Conservation (phyloP, 2,888 invertebrate genomes). For the Cynaeus angustus region DNA sequence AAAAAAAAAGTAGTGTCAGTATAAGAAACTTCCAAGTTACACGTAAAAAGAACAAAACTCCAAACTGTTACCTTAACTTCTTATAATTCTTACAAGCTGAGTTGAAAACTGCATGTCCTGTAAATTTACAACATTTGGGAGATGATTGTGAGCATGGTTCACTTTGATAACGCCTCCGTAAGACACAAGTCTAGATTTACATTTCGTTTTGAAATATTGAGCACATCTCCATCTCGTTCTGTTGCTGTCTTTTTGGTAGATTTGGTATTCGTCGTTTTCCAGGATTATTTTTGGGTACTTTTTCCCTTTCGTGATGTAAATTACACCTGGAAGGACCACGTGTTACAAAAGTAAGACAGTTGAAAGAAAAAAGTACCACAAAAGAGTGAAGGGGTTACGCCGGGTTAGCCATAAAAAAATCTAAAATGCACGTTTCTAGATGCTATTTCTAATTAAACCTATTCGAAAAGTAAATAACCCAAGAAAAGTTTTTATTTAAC, state of each 20-base stretch:
- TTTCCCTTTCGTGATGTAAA: constrained; percentile 57
- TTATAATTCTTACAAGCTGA: constrained; percentile 45
- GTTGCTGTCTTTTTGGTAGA: constrained; percentile 51
- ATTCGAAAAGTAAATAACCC: no score
- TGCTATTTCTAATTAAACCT: no score
- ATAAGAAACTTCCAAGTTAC: no score
- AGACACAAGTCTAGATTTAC: constrained; percentile 34
- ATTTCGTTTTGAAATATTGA: constrained; percentile 48
- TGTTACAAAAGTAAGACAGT: constrained; percentile 8
- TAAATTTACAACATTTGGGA: constrained; percentile 6
- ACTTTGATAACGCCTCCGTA: constrained; percentile 47
- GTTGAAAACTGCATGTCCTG: constrained; percentile 16
- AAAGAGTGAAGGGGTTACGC: no score
- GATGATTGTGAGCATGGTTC: constrained; percentile 36
- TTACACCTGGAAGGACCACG: constrained; percentile 37
- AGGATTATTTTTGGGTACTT: constrained; percentile 59
- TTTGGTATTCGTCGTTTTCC: constrained; percentile 55
- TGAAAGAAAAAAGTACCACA: no score
- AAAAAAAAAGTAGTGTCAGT: constrained; percentile 52
- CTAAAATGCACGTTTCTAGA: no score
- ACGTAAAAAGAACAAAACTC: background rate
- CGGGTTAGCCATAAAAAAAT: background rate
- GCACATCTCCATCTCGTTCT: constrained; percentile 60
- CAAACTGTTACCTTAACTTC: constrained; percentile 18
- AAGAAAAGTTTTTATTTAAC: background rate